Evolutionary conservation across 2,113 vertebrate genomes (phyloP).

Genomic region (Physeter macrocephalus): DNA sequence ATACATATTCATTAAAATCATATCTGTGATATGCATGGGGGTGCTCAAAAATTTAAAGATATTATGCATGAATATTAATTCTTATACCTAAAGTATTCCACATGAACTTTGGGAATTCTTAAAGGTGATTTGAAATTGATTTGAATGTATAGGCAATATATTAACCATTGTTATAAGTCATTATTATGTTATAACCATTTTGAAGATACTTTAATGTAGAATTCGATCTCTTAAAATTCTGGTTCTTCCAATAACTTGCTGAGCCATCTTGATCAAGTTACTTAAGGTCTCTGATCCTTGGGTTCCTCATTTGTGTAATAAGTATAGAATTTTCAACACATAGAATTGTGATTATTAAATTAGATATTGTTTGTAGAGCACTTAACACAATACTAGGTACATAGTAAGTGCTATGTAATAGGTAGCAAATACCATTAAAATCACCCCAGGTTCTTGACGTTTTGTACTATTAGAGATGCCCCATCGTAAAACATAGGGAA

Average conservation of each 20-base stretch:
- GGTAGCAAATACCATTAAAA: background rate
- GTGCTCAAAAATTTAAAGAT: constrained; percentile 5
- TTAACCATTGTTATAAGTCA: background rate
- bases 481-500: background rate
- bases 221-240: background rate
- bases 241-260: background rate
- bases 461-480: background rate
- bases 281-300: background rate
- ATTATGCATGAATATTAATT: constrained; percentile 17
- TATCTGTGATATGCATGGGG: background rate
- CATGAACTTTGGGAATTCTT: constrained; percentile 23
- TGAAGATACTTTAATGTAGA: background rate
- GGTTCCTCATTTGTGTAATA: background rate
- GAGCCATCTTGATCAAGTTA: background rate
- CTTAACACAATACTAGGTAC: background rate
- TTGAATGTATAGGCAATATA: background rate
- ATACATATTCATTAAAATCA: constrained; percentile 5
- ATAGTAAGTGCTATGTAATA: background rate
- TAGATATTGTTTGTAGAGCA: background rate
- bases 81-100: background rate
- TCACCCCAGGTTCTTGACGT: background rate
- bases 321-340: background rate
- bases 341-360: background rate
- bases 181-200: background rate
- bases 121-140: background rate